Base-by-base conservation (phyloP, 2,888 invertebrate species). In the Hemaris fuciformis region DNA sequence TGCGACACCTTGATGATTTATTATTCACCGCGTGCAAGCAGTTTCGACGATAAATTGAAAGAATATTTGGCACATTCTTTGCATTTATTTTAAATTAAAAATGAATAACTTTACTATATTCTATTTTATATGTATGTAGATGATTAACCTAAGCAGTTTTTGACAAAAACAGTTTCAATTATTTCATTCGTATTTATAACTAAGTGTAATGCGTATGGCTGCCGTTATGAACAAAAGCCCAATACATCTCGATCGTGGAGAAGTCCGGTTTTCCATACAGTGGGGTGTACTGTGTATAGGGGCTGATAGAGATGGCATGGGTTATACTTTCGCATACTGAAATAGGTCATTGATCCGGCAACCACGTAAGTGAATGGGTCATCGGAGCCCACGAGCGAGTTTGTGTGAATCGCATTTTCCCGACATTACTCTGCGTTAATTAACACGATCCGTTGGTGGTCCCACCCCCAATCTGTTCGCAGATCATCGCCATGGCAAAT, bases 401-500 rank as follows among this genome's bases (percentile, higher is more conserved):
- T 60, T 22, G 38, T 23, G 10, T 7, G 53, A 23, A 57, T 23
- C 25, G 18, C 53, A 41, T 41, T 60, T 60, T 53, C 59, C 65
- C 60, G 66, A 70, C 76, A 78, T 78, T 72, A 73, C 71, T 75
- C 69, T 71, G 71, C 79, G 75, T 85, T 89, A 89, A 91, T 91
- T 89, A 90, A 83, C 84, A 79, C 74, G 78, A 74, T 71, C 76
- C 77, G 72, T 70, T 71, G 64, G 66, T 66, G 73, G 18, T 31
- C 18, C 31, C 53, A 53, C 71, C 78, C n/a, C 82, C 82, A 85
- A 88, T 88, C 85, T 84, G 86, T 76, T 81, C 84, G 82, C 79
- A 80, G 87, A 87, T 89, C 84, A 89, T 87, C 85, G 81, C 84
- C 66, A 86, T 74, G 74, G 86, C 83, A 89, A 90, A 91, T 88